Base-by-base conservation (phyloP, 1,140 invertebrate genomes). In the Drosophila asahinai region DNA sequence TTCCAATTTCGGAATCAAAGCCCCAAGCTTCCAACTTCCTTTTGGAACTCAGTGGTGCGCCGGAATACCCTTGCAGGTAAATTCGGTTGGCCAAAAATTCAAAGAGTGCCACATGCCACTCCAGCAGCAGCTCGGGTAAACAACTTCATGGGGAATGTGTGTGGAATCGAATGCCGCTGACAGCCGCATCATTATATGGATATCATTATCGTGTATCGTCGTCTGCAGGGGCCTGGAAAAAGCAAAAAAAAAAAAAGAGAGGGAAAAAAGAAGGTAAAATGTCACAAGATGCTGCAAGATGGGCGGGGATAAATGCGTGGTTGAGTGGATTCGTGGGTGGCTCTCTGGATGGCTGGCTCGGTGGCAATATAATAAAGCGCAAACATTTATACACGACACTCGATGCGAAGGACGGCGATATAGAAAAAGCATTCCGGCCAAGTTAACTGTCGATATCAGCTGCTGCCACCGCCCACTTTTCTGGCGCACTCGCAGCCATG, bases 361-460 rank as follows among this genome's bases (percentile, higher is more conserved):
- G 30, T 40, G 74, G 84, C 81, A 89, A 89, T 89, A 91, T 91
- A 91, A 91, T 91, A 91, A 91, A 91, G 82, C 73, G 86, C 86
- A 91, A 91, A 91, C 86, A 91, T 91, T 91, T 91, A 91, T 90
- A 91, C 76, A 90, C 81, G 84, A 84, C 84, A 89, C 86, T 90
- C 84, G 74, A 86, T 79, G 45, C 45, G 63, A 68, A 48, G 48
- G 66, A 62, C 71, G 66, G 54, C 71, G 74, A 83, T 79, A 75
- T 80, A 77, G 68, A 68, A 83, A 80, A 61, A 66, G 77, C 74
- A 87, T 80, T 89, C 77, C 84, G 82, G 80, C 87, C 68, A 79
- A 87, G 81, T 83, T 86, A 87, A 89, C 87, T 91, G 89, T 84
- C 84, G 89, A 91, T 91, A 91, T 84, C 89, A 82, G 89, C 83